Evolutionary conservation across 1,140 invertebrate species (phyloP), one percentile per base, ranked within the genome.

Genomic region (Hesperophylax magnus): DNA sequence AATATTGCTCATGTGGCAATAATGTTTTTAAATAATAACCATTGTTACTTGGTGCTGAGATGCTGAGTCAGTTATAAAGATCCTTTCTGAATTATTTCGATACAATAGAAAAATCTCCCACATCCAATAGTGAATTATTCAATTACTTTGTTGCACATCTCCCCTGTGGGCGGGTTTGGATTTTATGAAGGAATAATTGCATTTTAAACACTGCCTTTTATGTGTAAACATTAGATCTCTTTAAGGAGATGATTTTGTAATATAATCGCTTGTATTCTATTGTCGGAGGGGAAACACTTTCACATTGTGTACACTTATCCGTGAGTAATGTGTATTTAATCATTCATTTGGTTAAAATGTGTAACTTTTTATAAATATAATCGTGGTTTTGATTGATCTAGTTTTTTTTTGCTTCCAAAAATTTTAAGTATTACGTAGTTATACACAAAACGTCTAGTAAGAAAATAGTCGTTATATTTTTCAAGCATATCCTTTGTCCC

Each of bases 41-140:
- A 72, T 72, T 72, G 69, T 72, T 72, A 54, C 17, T 54, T 56
- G 69, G 63, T 27, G 63, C 63, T 67, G 63, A 9, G 39, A 31
- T 24, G 47, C 47, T 72, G 69, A 72, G 69, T 72, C 69, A 72
- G 69, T 69, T 52, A 72, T 72, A 53, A 72, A 54, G 52, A 72
- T 54, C 52, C 69, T 54, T 72, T 54, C 4, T 5, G 39, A 72
- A 20, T 53, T 53, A 52, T 53, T 71, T 31, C 14, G 47, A 27
- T 53, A 72, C 69, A 72, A 72, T 72, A 72, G 69, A 72, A 72
- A 72, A 72, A 72, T 72, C 69, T 54, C 69, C 69, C 69, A 72
- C 69, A 72, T 72, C 47, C 3, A 18, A 52, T 53, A 20, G 69
- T 72, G 69, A 72, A 72, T 72, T 72, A 72, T 72, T 72, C 69